Evolutionary conservation across 2,888 invertebrate species (phyloP).

Genomic region (Meiosimyza decipiens): DNA sequence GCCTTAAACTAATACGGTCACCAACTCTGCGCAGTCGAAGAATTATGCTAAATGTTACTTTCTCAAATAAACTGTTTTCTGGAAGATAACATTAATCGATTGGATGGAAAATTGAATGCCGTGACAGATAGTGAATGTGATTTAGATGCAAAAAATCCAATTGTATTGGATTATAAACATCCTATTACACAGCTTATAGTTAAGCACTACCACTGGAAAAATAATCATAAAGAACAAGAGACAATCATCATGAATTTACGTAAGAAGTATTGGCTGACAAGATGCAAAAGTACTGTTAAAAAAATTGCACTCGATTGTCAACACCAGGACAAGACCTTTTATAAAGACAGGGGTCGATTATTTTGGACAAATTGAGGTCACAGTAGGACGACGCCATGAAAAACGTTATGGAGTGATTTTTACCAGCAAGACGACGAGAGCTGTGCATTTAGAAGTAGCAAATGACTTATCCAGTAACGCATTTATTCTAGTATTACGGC

Average conservation of each 20-base stretch:
- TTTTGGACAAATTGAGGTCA: too few relatives aligned
- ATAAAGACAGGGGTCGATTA: constrained; percentile 35
- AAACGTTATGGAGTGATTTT: constrained; percentile 2
- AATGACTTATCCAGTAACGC: not conserved
- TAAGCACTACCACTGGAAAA: too few relatives aligned
- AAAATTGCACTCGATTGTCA: not conserved
- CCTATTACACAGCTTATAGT: not conserved
- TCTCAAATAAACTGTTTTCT: too few relatives aligned
- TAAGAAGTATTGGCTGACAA: not conserved
- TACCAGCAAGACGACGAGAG: not conserved
- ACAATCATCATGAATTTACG: not conserved
- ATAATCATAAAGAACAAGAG: too few relatives aligned
- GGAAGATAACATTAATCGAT: too few relatives aligned
- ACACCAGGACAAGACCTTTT: constrained; percentile 32
- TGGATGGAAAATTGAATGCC: not conserved
- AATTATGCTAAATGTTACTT: too few relatives aligned
- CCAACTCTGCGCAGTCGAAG: too few relatives aligned
- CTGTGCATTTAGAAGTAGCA: not conserved
- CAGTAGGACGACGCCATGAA: not conserved
- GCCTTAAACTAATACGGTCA: too few relatives aligned
- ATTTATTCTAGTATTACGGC: not conserved
- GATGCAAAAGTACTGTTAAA: not conserved
- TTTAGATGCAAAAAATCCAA: not conserved
- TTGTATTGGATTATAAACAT: not conserved
- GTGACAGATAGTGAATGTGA: constrained; percentile 3